Percentiles rank a stretch among this genome's conserved stretches.
Evolutionary conservation across 2,113 vertebrate genomes (phyloP).

Genomic region (Apistogramma diplotaenia): DNA sequence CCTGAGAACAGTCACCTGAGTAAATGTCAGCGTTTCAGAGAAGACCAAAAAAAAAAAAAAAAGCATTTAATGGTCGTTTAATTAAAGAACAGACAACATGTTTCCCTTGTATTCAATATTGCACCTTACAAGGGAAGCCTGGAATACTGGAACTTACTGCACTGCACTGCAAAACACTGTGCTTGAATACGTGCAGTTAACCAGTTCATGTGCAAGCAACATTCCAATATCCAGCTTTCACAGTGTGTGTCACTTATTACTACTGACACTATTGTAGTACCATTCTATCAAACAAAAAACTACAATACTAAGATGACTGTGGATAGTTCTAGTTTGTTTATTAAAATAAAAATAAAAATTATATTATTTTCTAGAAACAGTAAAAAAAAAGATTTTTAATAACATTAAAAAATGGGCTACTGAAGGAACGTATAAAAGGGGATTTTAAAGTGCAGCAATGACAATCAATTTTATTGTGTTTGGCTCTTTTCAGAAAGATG

Average conservation of each 20-base stretch:
- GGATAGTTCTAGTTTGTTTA: not conserved
- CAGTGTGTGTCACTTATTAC: not conserved
- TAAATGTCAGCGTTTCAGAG: not conserved
- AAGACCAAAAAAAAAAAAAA: no score
- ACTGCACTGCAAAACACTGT: not conserved
- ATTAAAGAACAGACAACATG: not conserved
- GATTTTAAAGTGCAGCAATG: conserved; percentile 30
- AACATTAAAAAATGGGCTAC: not conserved
- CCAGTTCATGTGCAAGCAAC: not conserved
- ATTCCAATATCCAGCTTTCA: not conserved
- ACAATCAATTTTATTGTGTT: not conserved
- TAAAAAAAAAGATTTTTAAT: not conserved
- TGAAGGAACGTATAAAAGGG: not conserved
- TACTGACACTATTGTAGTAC: not conserved
- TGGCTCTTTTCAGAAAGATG: not conserved
- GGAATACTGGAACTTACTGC: not conserved
- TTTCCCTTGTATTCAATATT: not conserved
- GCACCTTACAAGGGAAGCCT: not conserved
- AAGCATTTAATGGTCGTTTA: not conserved
- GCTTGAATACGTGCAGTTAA: not conserved
- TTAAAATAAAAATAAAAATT: not conserved
- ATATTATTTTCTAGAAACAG: not conserved
- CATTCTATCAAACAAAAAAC: not conserved
- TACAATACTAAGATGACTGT: not conserved
- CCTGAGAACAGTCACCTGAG: not conserved